Percentiles rank a stretch among this genome's conserved stretches.
These are phyloP conservation scores for Paralichthys olivaceus DNA, from an alignment of 2,113 vertebrate species.

Conservation along the genomic window DNA sequence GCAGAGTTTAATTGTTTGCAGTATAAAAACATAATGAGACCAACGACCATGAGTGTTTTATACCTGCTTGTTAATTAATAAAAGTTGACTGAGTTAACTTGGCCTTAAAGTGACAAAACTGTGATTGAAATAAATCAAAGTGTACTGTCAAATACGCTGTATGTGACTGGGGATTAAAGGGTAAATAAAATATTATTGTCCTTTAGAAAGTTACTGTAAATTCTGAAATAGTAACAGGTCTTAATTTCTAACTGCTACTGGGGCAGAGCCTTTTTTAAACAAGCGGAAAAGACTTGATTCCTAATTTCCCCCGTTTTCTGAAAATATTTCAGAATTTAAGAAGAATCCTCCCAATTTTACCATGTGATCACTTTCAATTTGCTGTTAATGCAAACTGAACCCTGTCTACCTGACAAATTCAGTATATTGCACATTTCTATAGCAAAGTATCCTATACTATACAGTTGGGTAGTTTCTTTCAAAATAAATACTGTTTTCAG, in stretches of 20 bases:
- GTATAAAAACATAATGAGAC: conserved; percentile 49
- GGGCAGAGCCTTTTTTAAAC: background rate
- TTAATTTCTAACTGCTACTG: background rate
- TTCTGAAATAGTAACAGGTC: background rate
- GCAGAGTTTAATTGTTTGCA: conserved; percentile 14
- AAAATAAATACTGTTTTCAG: too few species aligned
- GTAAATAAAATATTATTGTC: conserved; percentile 12
- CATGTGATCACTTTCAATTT: background rate
- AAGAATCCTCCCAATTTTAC: background rate
- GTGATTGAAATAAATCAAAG: conserved; percentile 8
- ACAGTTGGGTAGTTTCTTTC: background rate
- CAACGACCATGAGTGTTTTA: conserved; percentile 58
- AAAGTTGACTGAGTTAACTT: conserved; percentile 1
- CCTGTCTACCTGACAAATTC: background rate
- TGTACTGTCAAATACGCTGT: conserved; percentile 39
- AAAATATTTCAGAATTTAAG: background rate
- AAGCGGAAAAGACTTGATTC: background rate
- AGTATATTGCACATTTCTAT: conserved; percentile 2
- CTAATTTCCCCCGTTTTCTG: background rate
- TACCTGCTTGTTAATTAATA: conserved; percentile 42
- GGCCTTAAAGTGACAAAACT: too few species aligned
- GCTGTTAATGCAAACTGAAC: background rate
- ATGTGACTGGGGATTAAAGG: conserved; percentile 30
- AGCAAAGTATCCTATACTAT: background rate
- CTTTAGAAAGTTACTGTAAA: background rate